These are phyloP conservation scores for Megaceryle maxima DNA, from an alignment of 2,113 vertebrate species.

Conservation along the genomic window DNA sequence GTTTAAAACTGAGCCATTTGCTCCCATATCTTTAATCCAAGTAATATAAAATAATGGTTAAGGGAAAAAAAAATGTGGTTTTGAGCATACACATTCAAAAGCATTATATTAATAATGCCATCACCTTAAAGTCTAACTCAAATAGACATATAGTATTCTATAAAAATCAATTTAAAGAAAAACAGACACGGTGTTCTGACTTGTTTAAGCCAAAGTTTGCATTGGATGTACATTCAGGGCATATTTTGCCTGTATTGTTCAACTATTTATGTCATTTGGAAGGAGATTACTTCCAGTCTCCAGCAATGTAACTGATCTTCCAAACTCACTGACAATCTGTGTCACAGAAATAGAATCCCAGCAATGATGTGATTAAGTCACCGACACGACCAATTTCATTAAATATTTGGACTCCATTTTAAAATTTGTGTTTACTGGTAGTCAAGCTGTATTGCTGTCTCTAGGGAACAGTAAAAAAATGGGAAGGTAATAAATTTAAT, in stretches of 20 bases:
- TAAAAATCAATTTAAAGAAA: slow-evolving; percentile 19
- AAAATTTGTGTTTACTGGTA: background rate
- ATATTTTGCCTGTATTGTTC: slow-evolving; percentile 22
- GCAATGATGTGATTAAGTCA: slow-evolving; percentile 7
- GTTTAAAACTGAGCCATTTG: background rate
- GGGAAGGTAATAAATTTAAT: background rate
- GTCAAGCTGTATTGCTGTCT: background rate
- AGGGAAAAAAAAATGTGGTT: background rate
- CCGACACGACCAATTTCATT: slow-evolving; percentile 7
- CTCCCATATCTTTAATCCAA: background rate
- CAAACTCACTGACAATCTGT: background rate
- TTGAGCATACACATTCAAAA: background rate
- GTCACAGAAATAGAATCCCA: background rate
- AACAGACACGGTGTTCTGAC: background rate
- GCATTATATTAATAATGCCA: background rate
- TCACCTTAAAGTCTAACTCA: background rate
- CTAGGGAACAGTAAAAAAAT: background rate
- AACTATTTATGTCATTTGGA: slow-evolving; percentile 35
- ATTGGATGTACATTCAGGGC: slow-evolving; percentile 13
- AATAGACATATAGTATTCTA: background rate
- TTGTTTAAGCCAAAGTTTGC: slow-evolving; percentile 37
- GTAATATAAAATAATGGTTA: background rate
- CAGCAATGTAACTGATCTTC: background rate
- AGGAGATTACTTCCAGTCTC: slow-evolving; percentile 11
- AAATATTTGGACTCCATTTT: background rate